Conservation (phyloP, 2,113 vertebrate genomes). For the Cryptomyrus ogoouensis region DNA sequence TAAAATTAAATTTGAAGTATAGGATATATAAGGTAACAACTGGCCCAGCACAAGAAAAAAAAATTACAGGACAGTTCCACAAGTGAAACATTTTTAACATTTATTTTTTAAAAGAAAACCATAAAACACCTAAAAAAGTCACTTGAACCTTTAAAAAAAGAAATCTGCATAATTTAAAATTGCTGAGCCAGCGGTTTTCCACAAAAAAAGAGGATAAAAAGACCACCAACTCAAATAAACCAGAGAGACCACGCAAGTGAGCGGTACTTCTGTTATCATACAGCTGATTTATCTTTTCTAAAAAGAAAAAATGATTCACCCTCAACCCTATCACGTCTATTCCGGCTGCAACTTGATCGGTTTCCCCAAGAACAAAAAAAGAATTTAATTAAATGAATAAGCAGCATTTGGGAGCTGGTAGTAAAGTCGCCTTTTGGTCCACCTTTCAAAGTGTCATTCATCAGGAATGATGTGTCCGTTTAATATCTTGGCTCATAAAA, state of each 20-base stretch:
- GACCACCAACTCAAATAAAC: background rate
- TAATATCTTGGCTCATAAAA: too few species aligned
- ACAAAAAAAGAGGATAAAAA: background rate
- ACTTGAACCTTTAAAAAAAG: background rate
- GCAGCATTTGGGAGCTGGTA: background rate
- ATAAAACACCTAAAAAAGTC: background rate
- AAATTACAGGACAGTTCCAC: background rate
- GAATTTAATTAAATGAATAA: background rate
- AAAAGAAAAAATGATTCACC: background rate
- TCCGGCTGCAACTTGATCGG: background rate
- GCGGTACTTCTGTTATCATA: background rate
- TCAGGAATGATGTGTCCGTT: background rate
- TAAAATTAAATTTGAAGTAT: background rate
- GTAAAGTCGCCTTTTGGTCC: background rate
- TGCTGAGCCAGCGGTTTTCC: background rate
- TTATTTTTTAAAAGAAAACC: background rate
- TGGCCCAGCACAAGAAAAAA: background rate
- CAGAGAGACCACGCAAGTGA: background rate
- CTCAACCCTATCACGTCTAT: background rate
- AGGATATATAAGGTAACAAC: background rate
- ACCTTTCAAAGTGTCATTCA: constrained; percentile 4
- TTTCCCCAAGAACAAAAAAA: background rate
- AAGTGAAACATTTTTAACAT: background rate
- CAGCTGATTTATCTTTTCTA: background rate
- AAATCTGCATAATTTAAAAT: background rate